These are phyloP conservation scores for Ophraella communa DNA, from an alignment of 2,888 invertebrate species.

Conservation along the genomic window DNA sequence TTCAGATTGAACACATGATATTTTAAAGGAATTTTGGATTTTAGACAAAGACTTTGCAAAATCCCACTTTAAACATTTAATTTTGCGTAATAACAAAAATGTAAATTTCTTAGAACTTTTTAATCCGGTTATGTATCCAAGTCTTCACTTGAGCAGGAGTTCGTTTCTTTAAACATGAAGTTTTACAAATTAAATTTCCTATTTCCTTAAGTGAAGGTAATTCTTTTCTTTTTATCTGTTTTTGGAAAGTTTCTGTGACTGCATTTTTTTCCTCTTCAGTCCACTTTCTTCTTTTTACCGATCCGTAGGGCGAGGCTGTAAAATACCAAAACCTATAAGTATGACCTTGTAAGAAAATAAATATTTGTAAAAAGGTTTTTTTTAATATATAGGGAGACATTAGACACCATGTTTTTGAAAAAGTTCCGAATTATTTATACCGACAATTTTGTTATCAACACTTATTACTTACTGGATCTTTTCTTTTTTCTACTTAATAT, in stretches of 20 bases:
- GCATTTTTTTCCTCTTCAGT: constrained; percentile 7
- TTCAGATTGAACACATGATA: too few species aligned
- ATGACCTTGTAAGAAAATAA: background rate
- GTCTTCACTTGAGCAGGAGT: constrained; percentile 25
- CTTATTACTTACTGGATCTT: constrained; percentile 5
- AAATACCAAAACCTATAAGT: background rate
- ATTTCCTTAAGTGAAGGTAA: constrained; percentile 16
- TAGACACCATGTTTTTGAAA: background rate
- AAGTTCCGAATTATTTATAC: background rate
- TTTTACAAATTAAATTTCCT: background rate
- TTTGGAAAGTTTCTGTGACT: constrained; percentile 1
- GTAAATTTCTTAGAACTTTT: too few species aligned
- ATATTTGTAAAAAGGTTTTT: background rate
- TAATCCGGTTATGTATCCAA: constrained; percentile 23
- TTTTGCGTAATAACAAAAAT: too few species aligned
- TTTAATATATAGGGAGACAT: background rate
- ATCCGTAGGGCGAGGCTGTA: constrained; percentile 3
- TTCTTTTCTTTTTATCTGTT: background rate
- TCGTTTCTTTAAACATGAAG: constrained; percentile 1
- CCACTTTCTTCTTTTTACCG: constrained; percentile 12
- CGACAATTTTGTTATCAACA: background rate
- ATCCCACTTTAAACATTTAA: too few species aligned
- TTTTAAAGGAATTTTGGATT: too few species aligned
- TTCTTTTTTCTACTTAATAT: background rate
- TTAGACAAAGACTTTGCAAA: too few species aligned